These are phyloP conservation scores for Melipona quadrifasciata DNA, from an alignment of 1,140 invertebrate genomes.

Conservation along the genomic window DNA sequence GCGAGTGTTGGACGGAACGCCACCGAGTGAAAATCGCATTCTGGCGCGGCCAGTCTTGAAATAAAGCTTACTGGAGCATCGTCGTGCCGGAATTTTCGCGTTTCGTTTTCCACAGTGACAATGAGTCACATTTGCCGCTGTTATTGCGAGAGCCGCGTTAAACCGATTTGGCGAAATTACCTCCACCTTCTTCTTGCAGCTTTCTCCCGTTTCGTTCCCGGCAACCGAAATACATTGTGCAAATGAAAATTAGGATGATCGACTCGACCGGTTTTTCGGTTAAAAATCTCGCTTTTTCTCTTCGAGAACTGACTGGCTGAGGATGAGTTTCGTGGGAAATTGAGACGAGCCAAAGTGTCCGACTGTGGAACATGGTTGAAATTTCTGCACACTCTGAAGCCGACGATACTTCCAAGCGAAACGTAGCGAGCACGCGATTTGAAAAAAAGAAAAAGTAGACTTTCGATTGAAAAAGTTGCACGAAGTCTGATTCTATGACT, in stretches of 20 bases:
- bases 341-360: too few relatives aligned
- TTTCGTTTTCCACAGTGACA: slow-evolving; percentile 45
- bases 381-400: too few relatives aligned
- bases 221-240: background rate
- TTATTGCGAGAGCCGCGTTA: slow-evolving; percentile 45
- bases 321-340: too few relatives aligned
- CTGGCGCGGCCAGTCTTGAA: slow-evolving; percentile 11
- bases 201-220: background rate
- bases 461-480: background rate
- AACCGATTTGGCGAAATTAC: slow-evolving; percentile 28
- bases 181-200: background rate
- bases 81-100: slow-evolving; percentile 29
- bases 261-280: background rate
- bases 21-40: slow-evolving; percentile 13
- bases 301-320: background rate
- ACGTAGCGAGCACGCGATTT: too few relatives aligned
- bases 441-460: too few relatives aligned
- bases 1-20: slow-evolving; percentile 60
- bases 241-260: slow-evolving; percentile 12
- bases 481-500: background rate
- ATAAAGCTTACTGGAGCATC: slow-evolving; percentile 33
- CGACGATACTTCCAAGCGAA: too few relatives aligned
- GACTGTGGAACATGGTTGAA: background rate
- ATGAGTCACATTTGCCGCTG: slow-evolving; percentile 37
- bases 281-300: background rate